Percentiles rank a stretch among this genome's conserved stretches.
Conservation (phyloP, 2,888 invertebrate species). For the Penaeus monodon region DNA sequence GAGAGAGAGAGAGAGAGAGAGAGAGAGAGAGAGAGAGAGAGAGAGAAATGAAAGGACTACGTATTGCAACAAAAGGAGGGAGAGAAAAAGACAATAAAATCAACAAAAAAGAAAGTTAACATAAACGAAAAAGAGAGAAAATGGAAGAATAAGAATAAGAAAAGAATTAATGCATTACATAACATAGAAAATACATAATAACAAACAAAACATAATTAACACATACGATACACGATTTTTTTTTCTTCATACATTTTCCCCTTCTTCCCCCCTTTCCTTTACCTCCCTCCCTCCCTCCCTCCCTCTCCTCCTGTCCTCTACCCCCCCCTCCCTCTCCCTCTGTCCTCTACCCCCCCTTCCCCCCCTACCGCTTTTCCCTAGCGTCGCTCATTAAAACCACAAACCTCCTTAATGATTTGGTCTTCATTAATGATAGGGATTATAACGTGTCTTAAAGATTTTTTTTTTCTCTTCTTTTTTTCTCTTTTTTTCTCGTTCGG, state of each 20-base stretch:
- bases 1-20: conserved; percentile 27
- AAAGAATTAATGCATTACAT: not conserved
- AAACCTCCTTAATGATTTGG: too few species aligned
- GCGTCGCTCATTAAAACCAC: not conserved
- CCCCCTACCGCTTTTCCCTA: too few species aligned
- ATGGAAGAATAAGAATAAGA: not conserved
- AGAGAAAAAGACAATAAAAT: too few species aligned
- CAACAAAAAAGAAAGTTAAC: too few species aligned
- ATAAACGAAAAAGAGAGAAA: not conserved
- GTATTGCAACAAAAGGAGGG: not conserved
- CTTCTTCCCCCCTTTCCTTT: too few species aligned
- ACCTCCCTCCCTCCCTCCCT: too few species aligned
- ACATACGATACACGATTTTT: not conserved
- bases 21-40: conserved; percentile 22
- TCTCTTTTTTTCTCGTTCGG: not conserved
- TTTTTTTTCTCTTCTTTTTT: not conserved
- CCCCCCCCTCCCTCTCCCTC: too few species aligned
- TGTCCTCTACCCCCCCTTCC: not conserved
- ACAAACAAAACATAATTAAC: too few species aligned
- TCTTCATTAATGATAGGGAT: not conserved
- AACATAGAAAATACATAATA: too few species aligned
- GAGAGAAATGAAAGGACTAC: not conserved
- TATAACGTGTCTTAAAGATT: not conserved
- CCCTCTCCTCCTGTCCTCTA: too few species aligned
- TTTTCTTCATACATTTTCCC: not conserved